Evolutionary conservation across 1,140 invertebrate genomes (phyloP), one percentile per base, ranked within the genome.

Genomic region (Saccostrea echinata): DNA sequence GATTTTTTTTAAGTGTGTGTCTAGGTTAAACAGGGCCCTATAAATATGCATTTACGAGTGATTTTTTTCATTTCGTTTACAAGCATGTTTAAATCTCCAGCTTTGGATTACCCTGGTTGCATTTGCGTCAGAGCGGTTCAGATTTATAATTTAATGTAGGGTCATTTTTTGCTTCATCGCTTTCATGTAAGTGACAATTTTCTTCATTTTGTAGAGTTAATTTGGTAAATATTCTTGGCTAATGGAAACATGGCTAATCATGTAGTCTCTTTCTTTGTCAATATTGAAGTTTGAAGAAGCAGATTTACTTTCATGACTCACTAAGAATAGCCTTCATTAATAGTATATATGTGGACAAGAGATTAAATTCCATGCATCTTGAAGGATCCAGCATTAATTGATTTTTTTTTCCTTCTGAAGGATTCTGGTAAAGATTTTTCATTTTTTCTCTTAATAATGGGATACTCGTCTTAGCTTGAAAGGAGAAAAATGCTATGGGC

Each of bases 171-270:
- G 68, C 68, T 76, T 30, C 68, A 76, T 76, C 68, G 68, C 68
- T 76, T 76, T 76, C 68, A 76, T 76, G 68, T 76, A 76, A 76
- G 68, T 76, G 68, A 76, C 68, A 76, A 76, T 76, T 76, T 76
- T 76, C 68, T 71, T 76, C 68, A 9, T 76, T 76, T 30, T 76
- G 13, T 61, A 61, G 55, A 1, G 16, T 61, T n/a, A 21, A 61
- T 21, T 61, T 61, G 13, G 18, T 76, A 33, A 76, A 76, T 76
- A 76, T 16, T 76, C 27, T 30, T 76, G 2, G 55, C n/a, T 61
- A 43, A 61, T 61, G 55, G 55, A 61, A 61, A 61, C 55, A 61
- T n/a, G n/a, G 16, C 13, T 33, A 76, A 16, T 76, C 8, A 8
- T 33, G 13, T 27, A 76, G 13, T 33, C 16, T 76, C 27, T 11